These are phyloP conservation scores for Helicoverpa zea DNA, from an alignment of 1,140 invertebrate genomes.

Conservation along the genomic window DNA sequence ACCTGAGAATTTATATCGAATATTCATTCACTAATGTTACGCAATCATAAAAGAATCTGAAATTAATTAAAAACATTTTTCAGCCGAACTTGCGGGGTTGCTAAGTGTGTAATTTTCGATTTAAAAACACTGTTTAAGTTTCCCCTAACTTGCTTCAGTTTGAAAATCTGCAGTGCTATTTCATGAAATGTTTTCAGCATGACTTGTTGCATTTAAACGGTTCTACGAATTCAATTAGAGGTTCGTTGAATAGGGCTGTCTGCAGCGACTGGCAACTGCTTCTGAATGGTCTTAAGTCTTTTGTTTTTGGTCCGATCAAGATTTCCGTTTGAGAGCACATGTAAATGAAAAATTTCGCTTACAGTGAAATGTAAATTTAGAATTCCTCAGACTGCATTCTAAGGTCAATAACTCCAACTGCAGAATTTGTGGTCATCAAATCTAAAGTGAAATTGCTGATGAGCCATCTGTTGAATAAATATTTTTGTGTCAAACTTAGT, in stretches of 20 bases:
- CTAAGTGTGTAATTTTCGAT: conserved; percentile 1
- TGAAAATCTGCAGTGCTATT: background rate
- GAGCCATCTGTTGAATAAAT: conserved; percentile 22
- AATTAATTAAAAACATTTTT: conserved; percentile 12
- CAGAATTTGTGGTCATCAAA: background rate
- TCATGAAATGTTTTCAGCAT: conserved; percentile 11
- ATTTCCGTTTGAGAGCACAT: background rate
- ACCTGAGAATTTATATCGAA: conserved; percentile 26
- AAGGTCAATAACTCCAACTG: conserved; percentile 5
- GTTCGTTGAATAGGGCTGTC: background rate
- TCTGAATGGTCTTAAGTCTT: background rate
- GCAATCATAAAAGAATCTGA: background rate
- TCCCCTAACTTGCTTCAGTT: background rate
- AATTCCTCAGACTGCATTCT: conserved; percentile 1
- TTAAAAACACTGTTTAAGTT: background rate
- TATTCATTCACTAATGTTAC: conserved; percentile 2
- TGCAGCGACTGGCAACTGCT: background rate
- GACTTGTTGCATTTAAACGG: conserved; percentile 15
- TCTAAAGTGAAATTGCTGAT: conserved; percentile 14
- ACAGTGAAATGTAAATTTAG: conserved; percentile 28
- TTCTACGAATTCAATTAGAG: conserved; percentile 36
- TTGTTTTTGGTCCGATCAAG: background rate
- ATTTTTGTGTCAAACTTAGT: background rate
- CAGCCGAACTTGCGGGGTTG: background rate
- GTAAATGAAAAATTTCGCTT: background rate